Conservation (phyloP, 1,140 invertebrate genomes). For the Aplysia californica region DNA sequence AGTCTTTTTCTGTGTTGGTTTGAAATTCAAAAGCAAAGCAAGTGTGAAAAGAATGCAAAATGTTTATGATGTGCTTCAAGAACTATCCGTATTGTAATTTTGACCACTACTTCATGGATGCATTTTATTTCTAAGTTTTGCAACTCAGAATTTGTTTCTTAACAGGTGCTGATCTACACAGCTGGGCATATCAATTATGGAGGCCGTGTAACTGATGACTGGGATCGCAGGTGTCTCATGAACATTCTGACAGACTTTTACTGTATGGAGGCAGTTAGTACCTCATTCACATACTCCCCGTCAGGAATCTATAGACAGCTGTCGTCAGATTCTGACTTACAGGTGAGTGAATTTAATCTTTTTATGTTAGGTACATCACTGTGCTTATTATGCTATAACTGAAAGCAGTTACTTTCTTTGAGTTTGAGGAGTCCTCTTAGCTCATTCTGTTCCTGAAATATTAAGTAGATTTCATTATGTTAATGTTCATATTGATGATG, state of each 20-base stretch:
- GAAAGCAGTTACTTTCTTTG: too few species aligned
- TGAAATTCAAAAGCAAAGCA: too few species aligned
- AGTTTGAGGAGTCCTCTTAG: background rate
- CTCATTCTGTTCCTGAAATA: background rate
- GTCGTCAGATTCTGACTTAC: slow-evolving; percentile 59
- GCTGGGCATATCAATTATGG: slow-evolving; percentile 70
- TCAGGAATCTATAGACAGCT: slow-evolving; percentile 65
- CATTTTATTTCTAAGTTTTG: too few species aligned
- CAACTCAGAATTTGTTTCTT: too few species aligned
- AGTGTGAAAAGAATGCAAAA: too few species aligned
- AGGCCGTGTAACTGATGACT: slow-evolving; percentile 69
- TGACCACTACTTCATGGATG: too few species aligned
- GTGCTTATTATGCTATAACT: background rate
- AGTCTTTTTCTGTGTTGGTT: too few species aligned
- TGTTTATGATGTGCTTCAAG: too few species aligned
- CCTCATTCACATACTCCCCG: slow-evolving; percentile 56
- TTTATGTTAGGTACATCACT: background rate
- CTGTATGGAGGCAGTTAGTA: slow-evolving; percentile 46
- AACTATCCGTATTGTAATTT: too few species aligned
- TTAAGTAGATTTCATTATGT: background rate
- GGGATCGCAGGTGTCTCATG: slow-evolving; percentile 68
- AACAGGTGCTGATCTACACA: slow-evolving; percentile 67
- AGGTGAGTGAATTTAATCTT: slow-evolving; percentile 55
- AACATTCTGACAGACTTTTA: slow-evolving; percentile 67
- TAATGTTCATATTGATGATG: background rate